phyloP scores from a whole-genome alignment of 2,888 invertebrate species.

The Melieria crassipennis region DNA sequence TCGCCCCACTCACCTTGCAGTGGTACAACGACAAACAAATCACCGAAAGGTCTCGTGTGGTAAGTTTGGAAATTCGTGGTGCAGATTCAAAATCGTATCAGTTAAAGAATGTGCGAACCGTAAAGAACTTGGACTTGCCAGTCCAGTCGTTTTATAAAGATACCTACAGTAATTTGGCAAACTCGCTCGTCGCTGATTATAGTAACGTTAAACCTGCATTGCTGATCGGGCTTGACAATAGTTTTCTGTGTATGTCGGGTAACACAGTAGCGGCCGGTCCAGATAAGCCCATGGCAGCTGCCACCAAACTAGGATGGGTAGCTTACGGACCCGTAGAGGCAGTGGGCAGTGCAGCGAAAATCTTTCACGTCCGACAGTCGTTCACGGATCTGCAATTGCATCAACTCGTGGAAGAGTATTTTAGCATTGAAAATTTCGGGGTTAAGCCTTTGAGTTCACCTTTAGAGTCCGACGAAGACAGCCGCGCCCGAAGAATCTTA shows the following conservation, averaged over 20 bases:
- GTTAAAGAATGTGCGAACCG: slow-evolving; percentile 5
- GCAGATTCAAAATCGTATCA: neutral
- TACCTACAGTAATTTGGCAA: neutral
- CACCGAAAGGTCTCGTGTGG: too few relatives aligned
- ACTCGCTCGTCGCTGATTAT: neutral
- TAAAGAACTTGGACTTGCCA: slow-evolving; percentile 4
- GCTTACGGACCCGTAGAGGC: neutral
- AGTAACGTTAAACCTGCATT: neutral
- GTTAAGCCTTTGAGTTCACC: neutral
- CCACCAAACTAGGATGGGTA: neutral
- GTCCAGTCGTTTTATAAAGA: neutral
- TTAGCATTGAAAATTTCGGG: neutral
- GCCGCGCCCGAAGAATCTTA: slow-evolving; percentile 22
- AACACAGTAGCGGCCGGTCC: neutral
- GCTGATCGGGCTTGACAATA: slow-evolving; percentile 15
- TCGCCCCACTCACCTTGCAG: too few relatives aligned
- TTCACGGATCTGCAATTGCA: neutral
- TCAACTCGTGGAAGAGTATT: slow-evolving; percentile 2
- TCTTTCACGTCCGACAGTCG: neutral
- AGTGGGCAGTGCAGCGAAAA: neutral
- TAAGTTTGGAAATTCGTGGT: neutral
- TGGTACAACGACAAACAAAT: too few relatives aligned
- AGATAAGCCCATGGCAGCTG: slow-evolving; percentile 3
- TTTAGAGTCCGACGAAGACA: slow-evolving; percentile 28
- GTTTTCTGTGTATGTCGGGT: neutral